phyloP scores from a whole-genome alignment of 2,113 vertebrate genomes.

The Mobula birostris region DNA sequence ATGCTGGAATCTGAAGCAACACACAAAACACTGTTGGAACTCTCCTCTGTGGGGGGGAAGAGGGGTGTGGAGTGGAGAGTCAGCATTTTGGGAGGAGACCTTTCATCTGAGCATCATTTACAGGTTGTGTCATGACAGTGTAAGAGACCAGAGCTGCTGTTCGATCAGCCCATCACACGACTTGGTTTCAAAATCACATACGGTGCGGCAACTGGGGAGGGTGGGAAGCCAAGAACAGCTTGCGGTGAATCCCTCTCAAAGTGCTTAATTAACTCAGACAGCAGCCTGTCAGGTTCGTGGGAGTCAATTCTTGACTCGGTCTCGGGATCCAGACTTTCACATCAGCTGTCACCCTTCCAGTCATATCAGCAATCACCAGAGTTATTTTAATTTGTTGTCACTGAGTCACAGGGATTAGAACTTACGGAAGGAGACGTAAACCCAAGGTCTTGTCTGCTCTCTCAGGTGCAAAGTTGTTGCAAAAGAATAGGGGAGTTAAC shows the following conservation, averaged over 20 bases:
- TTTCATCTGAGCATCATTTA: no score
- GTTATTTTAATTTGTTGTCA: background rate
- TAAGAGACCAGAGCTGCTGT: no score
- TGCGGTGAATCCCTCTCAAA: background rate
- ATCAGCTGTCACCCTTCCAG: background rate
- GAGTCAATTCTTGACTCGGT: slow-evolving; percentile 1
- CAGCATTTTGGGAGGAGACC: no score
- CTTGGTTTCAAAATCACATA: background rate
- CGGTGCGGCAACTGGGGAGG: background rate
- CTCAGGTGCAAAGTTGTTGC: background rate
- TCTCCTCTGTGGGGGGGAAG: no score
- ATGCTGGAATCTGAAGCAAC: no score
- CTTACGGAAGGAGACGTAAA: background rate
- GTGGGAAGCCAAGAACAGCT: background rate
- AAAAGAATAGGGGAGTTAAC: background rate
- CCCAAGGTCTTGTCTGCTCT: background rate
- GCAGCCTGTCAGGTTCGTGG: slow-evolving; percentile 17
- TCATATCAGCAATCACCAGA: background rate
- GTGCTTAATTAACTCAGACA: background rate
- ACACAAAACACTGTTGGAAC: no score
- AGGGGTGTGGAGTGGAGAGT: no score
- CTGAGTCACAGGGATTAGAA: background rate
- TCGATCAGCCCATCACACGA: background rate
- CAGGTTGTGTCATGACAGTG: no score
- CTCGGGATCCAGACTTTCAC: background rate